A percentile compares a stretch with the other conserved stretches of the same genome.
These are phyloP conservation scores for Palythoa caribaeorum DNA, from an alignment of 92 coral and sea anemone genomes.

Conservation along the genomic window DNA sequence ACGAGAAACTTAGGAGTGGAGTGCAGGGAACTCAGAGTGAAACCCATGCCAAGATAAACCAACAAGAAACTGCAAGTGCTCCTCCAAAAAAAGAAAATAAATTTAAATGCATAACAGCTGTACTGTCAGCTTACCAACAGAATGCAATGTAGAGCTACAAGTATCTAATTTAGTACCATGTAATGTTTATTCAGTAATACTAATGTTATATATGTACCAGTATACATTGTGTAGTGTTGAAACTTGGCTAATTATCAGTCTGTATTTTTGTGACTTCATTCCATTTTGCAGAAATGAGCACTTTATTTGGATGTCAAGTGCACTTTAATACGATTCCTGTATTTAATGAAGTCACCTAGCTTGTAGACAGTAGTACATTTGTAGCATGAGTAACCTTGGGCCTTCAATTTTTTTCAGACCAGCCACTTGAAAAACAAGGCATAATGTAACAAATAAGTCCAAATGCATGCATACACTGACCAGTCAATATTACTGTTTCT, in stretches of 20 bases:
- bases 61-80: neutral
- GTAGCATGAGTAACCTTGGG: neutral
- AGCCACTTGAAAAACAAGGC: neutral
- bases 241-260: neutral
- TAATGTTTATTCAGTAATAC: neutral
- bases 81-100: conserved; percentile 15
- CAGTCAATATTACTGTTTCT: neutral
- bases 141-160: neutral
- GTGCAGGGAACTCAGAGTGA: too few species aligned
- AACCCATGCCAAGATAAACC: neutral
- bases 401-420: too few species aligned
- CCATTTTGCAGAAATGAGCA: neutral
- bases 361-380: neutral
- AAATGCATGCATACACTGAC: neutral
- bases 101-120: neutral
- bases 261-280: neutral
- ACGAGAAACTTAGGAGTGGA: neutral
- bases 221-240: neutral
- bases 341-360: too few species aligned
- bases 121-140: neutral
- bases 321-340: neutral
- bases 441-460: neutral
- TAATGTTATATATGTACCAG: neutral
- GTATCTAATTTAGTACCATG: neutral
- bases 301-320: neutral